Evolutionary conservation across 2,888 invertebrate genomes (phyloP).

Genomic region (Hirtodrosophila trivittata): DNA sequence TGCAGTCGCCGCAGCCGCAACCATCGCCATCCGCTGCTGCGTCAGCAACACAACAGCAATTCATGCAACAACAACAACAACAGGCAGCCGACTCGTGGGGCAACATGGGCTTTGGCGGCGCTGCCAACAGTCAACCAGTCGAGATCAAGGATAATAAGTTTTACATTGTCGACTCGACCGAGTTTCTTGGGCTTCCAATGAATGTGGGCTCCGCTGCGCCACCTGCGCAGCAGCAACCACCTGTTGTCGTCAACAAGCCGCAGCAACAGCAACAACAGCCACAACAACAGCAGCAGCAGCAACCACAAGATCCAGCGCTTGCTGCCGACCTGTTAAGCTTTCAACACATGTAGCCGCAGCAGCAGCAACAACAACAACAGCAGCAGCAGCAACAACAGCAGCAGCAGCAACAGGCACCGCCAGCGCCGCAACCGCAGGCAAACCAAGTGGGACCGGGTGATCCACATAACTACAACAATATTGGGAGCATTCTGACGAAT

Average conservation of each 20-base stretch:
- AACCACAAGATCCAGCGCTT: constrained; percentile 77
- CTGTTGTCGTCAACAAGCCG: constrained; percentile 41
- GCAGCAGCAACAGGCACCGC: constrained; percentile 58
- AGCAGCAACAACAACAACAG: constrained; percentile 72
- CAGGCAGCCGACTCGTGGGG: constrained; percentile 66
- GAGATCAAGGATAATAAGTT: constrained; percentile 82
- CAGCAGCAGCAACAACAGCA: constrained; percentile 62
- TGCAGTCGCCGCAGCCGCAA: constrained; percentile 80
- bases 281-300: constrained; percentile 74
- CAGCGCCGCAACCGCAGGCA: constrained; percentile 50
- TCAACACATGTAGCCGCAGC: constrained; percentile 83
- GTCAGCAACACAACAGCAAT: constrained; percentile 54
- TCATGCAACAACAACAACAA: constrained; percentile 67
- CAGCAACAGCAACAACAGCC: constrained; percentile 55
- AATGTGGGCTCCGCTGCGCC: constrained; percentile 70
- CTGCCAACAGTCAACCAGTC: constrained; percentile 61
- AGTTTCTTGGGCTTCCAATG: constrained; percentile 83
- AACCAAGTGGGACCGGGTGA: constrained; percentile 65
- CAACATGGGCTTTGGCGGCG: constrained; percentile 65
- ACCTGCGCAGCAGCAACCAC: constrained; percentile 39
- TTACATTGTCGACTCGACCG: constrained; percentile 82
- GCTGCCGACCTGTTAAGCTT: constrained; percentile 81
- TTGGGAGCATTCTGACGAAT: constrained; percentile 84
- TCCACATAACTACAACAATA: constrained; percentile 83
- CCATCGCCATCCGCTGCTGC: constrained; percentile 64